Base-by-base conservation (phyloP, 2,113 vertebrate species). In the Periophthalmodon schlosseri region DNA sequence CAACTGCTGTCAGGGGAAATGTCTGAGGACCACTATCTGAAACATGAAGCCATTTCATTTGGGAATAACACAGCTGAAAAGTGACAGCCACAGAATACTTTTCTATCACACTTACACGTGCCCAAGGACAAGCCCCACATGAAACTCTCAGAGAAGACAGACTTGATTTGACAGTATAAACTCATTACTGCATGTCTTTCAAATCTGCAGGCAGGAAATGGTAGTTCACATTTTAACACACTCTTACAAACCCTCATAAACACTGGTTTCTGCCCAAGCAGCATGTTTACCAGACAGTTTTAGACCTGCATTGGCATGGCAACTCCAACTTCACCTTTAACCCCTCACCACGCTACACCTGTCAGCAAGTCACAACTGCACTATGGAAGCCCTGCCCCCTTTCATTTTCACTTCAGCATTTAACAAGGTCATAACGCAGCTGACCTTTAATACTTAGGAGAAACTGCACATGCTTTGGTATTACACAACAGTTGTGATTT, bases 281-380 rank as follows among this genome's bases (percentile, higher is more conserved):
- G 21, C 28, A 77, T 58, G 69, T 28, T n/a, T 49, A 34, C 61
- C 63, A 76, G 70, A 72, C 73, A 54, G 61, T 52, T 80, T 67
- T 46, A 49, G 58, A 72, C 78, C 21, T 79, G 72, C 65, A 72
- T 65, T 64, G 52, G 71, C 74, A 80, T 73, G 77, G 77, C 67
- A 86, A 78, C 80, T 21, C 60, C 24, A 47, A 68, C 44, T 49
- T 78, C 80, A 88, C 80, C 82, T 77, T 80, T 85, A 18, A 81
- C 65, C 79, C 66, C 39, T 47, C 64, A 67, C 70, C 24, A 23
- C 70, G 75, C 78, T 78, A 76, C 90, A 91, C 88, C 89, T 92
- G 90, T 91, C 89, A 82, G 66, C 85, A 82, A 78, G 79, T 83
- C 84, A 81, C 88, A 84, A 83, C 87, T 84, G 82, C 75, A 76